A percentile compares a stretch with the other conserved stretches of the same genome.
These are phyloP conservation scores for Platichthys flesus DNA, from an alignment of 2,113 vertebrate species.

Conservation along the genomic window DNA sequence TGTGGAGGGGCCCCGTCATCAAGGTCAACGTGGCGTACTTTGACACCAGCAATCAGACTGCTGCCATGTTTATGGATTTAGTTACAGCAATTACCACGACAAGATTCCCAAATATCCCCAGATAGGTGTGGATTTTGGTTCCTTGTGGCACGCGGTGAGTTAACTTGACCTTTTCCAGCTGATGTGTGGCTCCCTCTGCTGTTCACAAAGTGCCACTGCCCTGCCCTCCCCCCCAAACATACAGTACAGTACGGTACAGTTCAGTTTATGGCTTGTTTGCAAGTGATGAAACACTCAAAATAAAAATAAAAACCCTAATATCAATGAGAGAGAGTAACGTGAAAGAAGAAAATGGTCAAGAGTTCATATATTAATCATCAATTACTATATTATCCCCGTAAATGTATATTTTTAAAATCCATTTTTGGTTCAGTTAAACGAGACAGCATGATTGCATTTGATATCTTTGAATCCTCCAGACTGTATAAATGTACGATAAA, in stretches of 20 bases:
- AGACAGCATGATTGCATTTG: conserved; percentile 49
- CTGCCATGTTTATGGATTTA: conserved; percentile 12
- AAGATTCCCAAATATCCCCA: conserved; percentile 12
- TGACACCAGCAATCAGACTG: not conserved
- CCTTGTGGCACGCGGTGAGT: conserved; percentile 19
- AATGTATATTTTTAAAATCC: conserved; percentile 1
- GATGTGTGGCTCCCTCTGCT: conserved; percentile 63
- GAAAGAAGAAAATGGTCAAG: conserved; percentile 23
- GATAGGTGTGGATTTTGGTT: conserved; percentile 10
- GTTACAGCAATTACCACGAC: conserved; percentile 25
- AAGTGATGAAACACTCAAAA: conserved; percentile 31
- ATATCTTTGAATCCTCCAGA: conserved; percentile 75
- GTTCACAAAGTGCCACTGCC: conserved; percentile 46
- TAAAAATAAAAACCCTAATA: conserved; percentile 17
- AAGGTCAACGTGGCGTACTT: conserved; percentile 47
- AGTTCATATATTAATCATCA: not conserved
- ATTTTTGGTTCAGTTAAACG: not conserved
- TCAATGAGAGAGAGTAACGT: conserved; percentile 24
- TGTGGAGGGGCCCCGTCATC: conserved; percentile 18
- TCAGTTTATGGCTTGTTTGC: conserved; percentile 64
- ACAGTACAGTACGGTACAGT: conserved; percentile 47
- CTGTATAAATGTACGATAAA: conserved; percentile 58
- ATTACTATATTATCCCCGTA: not conserved
- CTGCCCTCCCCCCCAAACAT: conserved; percentile 18
- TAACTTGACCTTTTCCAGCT: conserved; percentile 15